Evolutionary conservation across 2,113 vertebrate genomes (phyloP), one percentile per base, ranked within the genome.

Genomic region (Otis tarda): DNA sequence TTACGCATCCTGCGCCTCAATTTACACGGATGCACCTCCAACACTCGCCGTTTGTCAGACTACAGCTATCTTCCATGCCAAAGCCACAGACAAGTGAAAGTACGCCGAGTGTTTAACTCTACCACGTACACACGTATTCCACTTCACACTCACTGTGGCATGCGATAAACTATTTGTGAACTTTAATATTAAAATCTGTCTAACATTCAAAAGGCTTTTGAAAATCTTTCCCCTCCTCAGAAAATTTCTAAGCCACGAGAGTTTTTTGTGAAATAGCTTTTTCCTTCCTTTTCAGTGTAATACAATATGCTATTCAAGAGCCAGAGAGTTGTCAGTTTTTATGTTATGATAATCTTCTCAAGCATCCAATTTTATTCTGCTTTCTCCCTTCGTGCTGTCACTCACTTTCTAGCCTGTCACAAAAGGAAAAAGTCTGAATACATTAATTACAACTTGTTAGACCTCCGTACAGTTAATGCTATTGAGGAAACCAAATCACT

Each of bases 381-480:
- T 82, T 30, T 75, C 83, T 65, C 75, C 69, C 87, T 79, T 71
- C 64, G 4, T 85, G 85, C 94, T 87, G 89, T 94, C 95, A 93
- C 82, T 95, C 91, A 92, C 67, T 73, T 27, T 16, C 74, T 49
- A 55, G 61, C 68, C 83, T 92, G 94, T 93, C 93, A 97, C 90
- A 91, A 97, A 96, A 89, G 75, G 75, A 87, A 94, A 94, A 82
- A 43, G 69, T 74, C 84, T 94, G 89, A 95, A 91, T 88, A 82
- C 71, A 86, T 96, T 97, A 95, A 97, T 97, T 96, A 95, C 87
- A 96, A 90, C 77, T 91, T 92, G 75, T 84, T 95, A 96, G 78
- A 71, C 86, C 63, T 85, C 37, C 33, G 35, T 84, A 45, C 60
- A 96, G 80, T 85, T 92, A 94, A 84, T 92, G 83, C 78, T 94